Evolutionary conservation across 2,888 invertebrate species (phyloP).

Genomic region (Pedicia rivosa): DNA sequence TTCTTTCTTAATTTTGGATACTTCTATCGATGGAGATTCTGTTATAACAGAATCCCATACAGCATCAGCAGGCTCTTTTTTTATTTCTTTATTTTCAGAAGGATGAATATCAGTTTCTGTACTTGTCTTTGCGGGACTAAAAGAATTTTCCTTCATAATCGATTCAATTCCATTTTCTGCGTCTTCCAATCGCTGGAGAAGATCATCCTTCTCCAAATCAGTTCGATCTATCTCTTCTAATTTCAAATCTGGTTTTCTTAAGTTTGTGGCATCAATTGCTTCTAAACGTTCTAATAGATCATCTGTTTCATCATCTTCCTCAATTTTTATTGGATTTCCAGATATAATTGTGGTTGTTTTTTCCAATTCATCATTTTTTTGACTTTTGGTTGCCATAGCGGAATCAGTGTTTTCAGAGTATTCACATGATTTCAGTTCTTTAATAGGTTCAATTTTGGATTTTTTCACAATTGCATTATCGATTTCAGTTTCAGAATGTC

Average conservation of each 20-base stretch:
- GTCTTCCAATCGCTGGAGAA: not conserved
- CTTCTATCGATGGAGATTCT: too few relatives aligned
- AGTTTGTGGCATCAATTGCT: slow-evolving; percentile 1
- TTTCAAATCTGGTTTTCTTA: not conserved
- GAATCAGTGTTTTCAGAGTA: not conserved
- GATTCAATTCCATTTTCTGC: slow-evolving; percentile 2
- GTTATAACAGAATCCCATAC: too few relatives aligned
- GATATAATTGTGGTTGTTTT: not conserved
- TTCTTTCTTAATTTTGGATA: too few relatives aligned
- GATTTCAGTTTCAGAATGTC: slow-evolving; percentile 3
- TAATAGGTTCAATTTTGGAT: not conserved
- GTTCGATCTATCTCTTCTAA: not conserved
- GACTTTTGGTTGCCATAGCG: not conserved
- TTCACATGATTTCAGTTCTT: not conserved
- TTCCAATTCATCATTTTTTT: not conserved
- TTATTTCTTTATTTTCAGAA: too few relatives aligned
- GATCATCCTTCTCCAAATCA: slow-evolving; percentile 1
- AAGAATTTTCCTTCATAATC: too few relatives aligned
- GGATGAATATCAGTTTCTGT: too few relatives aligned
- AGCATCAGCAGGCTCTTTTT: too few relatives aligned
- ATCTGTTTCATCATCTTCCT: not conserved
- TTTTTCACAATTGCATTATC: not conserved
- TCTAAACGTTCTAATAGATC: slow-evolving; percentile 1
- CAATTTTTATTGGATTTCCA: not conserved
- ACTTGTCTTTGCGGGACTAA: too few relatives aligned